These are phyloP conservation scores for Prosopocoilus inquinatus DNA, from an alignment of 2,888 invertebrate species.

Conservation along the genomic window DNA sequence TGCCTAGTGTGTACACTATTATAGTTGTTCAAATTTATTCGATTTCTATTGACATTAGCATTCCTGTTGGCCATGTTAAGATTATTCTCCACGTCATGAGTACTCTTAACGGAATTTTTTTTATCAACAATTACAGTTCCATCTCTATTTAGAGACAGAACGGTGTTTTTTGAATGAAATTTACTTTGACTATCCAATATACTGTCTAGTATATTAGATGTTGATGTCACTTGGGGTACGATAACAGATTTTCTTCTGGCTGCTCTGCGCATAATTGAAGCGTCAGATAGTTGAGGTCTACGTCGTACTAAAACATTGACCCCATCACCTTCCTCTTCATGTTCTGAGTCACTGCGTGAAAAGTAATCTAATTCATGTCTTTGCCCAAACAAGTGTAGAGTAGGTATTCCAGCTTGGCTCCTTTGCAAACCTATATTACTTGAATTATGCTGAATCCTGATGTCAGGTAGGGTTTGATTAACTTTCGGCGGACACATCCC, in stretches of 20 bases:
- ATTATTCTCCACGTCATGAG: slow-evolving; percentile 1
- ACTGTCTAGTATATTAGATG: slow-evolving; percentile 63
- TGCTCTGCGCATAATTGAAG: slow-evolving; percentile 37
- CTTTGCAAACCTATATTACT: slow-evolving; percentile 30
- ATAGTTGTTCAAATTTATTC: slow-evolving; percentile 22
- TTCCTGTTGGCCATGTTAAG: slow-evolving; percentile 14
- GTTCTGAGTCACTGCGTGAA: slow-evolving; percentile 55
- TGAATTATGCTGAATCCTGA: slow-evolving; percentile 27
- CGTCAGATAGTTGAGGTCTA: slow-evolving; percentile 51
- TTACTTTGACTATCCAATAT: slow-evolving; percentile 70
- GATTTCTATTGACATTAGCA: slow-evolving; percentile 8
- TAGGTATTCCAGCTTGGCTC: slow-evolving; percentile 54
- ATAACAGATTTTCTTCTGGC: slow-evolving; percentile 53
- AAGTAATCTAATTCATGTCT: slow-evolving; percentile 71
- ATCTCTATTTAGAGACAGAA: slow-evolving; percentile 59
- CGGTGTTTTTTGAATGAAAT: slow-evolving; percentile 64
- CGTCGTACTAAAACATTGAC: slow-evolving; percentile 51
- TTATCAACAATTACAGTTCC: slow-evolving; percentile 61
- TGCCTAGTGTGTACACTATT: slow-evolving; percentile 12
- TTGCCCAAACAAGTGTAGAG: slow-evolving; percentile 65
- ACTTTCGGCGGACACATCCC: slow-evolving; percentile 50
- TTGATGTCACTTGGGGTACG: slow-evolving; percentile 49
- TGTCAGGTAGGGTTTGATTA: slow-evolving; percentile 44
- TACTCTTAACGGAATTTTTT: slow-evolving; percentile 14
- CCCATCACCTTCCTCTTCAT: slow-evolving; percentile 36